Percentiles rank a stretch among this genome's conserved stretches.
Conservation (phyloP, 2,888 invertebrate species). For the Pristionchus fissidentatus region DNA sequence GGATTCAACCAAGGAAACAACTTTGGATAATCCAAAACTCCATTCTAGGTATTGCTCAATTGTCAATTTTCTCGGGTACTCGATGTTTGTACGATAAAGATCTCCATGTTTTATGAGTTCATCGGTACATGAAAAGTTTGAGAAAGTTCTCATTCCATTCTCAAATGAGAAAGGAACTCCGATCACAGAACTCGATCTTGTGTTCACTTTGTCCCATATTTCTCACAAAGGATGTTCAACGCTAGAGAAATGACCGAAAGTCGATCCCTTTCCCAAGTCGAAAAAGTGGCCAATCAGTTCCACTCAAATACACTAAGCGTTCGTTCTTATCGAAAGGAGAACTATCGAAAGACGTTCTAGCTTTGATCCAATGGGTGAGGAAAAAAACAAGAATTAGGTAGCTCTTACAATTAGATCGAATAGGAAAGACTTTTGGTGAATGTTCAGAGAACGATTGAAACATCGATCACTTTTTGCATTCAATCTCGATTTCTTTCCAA, state of each 20-base stretch:
- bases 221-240: background rate
- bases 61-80: conserved; percentile 33
- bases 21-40: background rate
- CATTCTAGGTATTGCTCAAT: background rate
- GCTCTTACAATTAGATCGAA: no score
- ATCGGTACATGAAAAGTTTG: background rate
- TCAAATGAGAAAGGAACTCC: background rate
- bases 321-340: background rate
- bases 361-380: background rate
- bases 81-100: conserved; percentile 25
- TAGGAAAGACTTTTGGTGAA: no score
- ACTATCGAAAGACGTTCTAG: background rate
- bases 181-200: conserved; percentile 41
- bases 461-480: no score
- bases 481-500: no score
- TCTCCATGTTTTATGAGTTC: background rate
- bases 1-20: conserved; percentile 10
- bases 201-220: conserved; percentile 6
- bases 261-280: background rate
- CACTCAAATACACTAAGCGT: background rate
- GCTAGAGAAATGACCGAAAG: background rate
- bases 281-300: conserved; percentile 11
- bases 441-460: no score
- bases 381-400: background rate
- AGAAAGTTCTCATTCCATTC: conserved; percentile 10